Percentiles rank a stretch among this genome's conserved stretches.
Conservation (phyloP, 2,797 vertebrate species). For the Syndactyla subalaris region DNA sequence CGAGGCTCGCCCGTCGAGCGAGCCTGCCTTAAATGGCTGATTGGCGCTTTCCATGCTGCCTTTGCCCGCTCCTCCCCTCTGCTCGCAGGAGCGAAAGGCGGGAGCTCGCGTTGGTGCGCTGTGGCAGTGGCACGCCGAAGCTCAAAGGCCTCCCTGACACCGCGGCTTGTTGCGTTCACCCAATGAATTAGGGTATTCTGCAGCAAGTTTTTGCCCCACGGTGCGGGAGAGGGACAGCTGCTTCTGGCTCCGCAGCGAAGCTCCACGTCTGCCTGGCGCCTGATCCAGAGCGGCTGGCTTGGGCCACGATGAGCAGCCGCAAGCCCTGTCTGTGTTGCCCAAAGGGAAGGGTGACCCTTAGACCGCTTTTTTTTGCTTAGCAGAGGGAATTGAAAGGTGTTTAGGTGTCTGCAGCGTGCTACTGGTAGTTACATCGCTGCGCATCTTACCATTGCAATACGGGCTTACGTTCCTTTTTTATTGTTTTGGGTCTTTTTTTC, state of each 20-base stretch:
- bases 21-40: background rate
- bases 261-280: rapidly evolving
- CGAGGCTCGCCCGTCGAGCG: no score
- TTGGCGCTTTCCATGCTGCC: background rate
- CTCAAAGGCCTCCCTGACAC: background rate
- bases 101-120: background rate
- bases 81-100: background rate
- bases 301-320: background rate
- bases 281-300: background rate
- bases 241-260: background rate
- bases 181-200: background rate
- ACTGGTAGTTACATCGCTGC: background rate
- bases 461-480: background rate
- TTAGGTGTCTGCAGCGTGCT: background rate
- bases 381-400: background rate
- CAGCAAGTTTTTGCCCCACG: background rate
- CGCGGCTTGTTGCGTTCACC: rapidly evolving
- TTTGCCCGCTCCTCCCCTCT: background rate
- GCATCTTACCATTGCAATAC: background rate
- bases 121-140: background rate
- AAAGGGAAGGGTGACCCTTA: background rate
- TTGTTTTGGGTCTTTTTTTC: rapidly evolving
- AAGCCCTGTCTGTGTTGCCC: no score
- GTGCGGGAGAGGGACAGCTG: background rate
- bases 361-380: no score